Conservation (phyloP, 2,113 vertebrate genomes). For the Trogon melanurus region DNA sequence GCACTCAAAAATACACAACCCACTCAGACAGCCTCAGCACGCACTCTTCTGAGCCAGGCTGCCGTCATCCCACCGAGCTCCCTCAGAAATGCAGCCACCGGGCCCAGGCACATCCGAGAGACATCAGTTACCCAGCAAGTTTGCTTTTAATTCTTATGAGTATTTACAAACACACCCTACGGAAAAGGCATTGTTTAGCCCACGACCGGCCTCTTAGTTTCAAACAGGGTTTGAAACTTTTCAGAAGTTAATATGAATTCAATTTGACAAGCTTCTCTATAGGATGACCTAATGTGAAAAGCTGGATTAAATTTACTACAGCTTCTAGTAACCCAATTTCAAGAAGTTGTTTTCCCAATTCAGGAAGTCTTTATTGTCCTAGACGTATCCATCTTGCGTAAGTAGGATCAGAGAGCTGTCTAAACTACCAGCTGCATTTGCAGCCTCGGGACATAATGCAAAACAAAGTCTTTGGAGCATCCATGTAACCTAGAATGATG, state of each 20-base stretch:
- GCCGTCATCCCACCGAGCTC: accelerated
- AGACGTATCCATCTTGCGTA: neutral
- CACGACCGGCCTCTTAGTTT: neutral
- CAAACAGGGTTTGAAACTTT: neutral
- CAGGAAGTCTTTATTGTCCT: slow-evolving; percentile 1
- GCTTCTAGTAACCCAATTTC: neutral
- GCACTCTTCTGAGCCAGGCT: neutral
- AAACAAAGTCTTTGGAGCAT: neutral
- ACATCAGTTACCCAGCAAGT: neutral
- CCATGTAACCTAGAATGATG: neutral
- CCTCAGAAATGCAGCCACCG: neutral
- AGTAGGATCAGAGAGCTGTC: slow-evolving; percentile 14
- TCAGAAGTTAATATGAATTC: neutral
- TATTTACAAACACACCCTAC: neutral
- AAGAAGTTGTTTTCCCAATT: neutral
- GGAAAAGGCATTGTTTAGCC: neutral
- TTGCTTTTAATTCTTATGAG: neutral
- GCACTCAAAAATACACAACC: neutral
- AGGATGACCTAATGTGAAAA: neutral
- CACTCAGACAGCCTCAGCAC: neutral
- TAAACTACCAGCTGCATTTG: neutral
- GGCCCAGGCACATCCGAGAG: neutral
- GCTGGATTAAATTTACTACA: neutral
- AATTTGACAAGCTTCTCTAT: neutral
- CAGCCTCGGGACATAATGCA: neutral